These are phyloP conservation scores for Cenopis cana DNA, from an alignment of 2,888 invertebrate genomes.

Conservation along the genomic window DNA sequence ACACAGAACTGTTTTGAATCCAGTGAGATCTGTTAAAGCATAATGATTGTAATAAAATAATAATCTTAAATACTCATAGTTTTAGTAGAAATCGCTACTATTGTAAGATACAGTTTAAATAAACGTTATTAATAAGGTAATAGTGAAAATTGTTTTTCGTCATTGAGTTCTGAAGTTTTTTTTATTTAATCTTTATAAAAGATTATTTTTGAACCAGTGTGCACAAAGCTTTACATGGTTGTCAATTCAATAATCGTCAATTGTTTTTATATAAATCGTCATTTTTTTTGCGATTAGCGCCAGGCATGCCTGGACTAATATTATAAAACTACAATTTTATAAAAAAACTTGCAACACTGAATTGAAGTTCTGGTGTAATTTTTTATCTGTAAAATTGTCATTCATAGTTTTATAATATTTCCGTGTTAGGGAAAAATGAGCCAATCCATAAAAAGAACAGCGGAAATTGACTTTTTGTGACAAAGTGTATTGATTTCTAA, in stretches of 20 bases:
- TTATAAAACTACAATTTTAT: constrained; percentile 15
- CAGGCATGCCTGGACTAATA: neutral
- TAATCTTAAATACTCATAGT: constrained; percentile 77
- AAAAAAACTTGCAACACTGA: neutral
- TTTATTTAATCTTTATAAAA: constrained; percentile 19
- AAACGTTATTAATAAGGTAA: constrained; percentile 26
- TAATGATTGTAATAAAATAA: constrained; percentile 66
- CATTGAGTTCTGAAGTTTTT: constrained; percentile 22
- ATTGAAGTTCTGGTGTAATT: neutral
- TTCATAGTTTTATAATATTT: neutral
- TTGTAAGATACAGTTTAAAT: constrained; percentile 48
- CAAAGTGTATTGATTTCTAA: neutral
- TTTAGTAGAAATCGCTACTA: constrained; percentile 61
- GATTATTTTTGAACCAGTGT: constrained; percentile 38
- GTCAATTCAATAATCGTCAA: constrained; percentile 69
- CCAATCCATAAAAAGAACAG: neutral
- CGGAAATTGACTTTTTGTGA: neutral
- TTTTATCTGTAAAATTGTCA: constrained; percentile 1
- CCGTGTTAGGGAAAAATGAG: constrained; percentile 1
- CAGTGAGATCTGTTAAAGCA: constrained; percentile 73
- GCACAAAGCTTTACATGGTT: constrained; percentile 49
- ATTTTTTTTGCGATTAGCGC: constrained; percentile 27
- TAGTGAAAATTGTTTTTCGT: constrained; percentile 30
- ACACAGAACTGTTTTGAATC: constrained; percentile 73
- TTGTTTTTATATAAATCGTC: constrained; percentile 51